Conservation (phyloP, 2,888 invertebrate species). For the Eutolmus rufibarbis region DNA sequence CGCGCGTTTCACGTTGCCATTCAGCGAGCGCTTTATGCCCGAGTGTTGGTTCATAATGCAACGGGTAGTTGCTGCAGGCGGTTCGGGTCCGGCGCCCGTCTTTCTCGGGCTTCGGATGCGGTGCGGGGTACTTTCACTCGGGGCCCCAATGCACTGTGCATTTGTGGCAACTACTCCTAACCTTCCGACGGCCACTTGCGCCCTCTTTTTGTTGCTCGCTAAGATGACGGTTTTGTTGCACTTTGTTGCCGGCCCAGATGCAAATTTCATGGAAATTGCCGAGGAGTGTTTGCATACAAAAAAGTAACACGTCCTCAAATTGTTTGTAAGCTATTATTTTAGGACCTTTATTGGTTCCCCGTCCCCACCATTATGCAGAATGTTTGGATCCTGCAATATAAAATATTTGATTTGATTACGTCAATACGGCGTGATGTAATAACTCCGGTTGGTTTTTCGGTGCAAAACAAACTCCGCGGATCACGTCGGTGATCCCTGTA, state of each 20-base stretch:
- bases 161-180: background rate
- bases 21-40: conserved; percentile 4
- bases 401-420: conserved; percentile 4
- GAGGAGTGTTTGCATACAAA: conserved; percentile 13
- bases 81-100: background rate
- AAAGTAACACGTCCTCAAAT: conserved; percentile 37
- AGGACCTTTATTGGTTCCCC: background rate
- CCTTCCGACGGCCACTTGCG: background rate
- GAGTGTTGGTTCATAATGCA: conserved; percentile 8
- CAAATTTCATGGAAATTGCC: conserved; percentile 39
- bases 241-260: conserved; percentile 35
- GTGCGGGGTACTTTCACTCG: background rate
- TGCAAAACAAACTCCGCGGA: background rate
- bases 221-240: conserved; percentile 25
- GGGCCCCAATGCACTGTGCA: background rate
- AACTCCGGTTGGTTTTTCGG: background rate
- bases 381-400: background rate
- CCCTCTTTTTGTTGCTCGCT: background rate
- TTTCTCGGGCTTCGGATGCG: background rate
- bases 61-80: background rate
- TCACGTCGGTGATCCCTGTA: background rate
- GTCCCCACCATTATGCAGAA: background rate
- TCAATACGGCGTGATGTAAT: background rate
- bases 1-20: background rate
- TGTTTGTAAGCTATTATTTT: conserved; percentile 26